phyloP scores from a whole-genome alignment of 2,888 invertebrate genomes.

The Lamellibrachia satsuma region DNA sequence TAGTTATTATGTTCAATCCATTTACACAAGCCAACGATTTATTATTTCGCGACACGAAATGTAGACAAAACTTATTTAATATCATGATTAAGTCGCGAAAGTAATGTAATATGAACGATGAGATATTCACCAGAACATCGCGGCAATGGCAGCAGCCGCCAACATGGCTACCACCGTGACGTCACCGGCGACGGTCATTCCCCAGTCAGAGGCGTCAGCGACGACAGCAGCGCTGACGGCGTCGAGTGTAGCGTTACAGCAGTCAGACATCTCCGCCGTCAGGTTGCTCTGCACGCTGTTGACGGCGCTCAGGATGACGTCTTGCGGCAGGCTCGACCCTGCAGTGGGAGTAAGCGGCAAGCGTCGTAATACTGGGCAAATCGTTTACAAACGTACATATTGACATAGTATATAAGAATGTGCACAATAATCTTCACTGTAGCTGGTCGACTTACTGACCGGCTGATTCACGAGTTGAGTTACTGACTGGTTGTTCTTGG shows the following conservation, averaged over 20 bases:
- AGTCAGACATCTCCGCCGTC: background rate
- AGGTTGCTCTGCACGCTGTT: background rate
- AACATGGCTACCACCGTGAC: background rate
- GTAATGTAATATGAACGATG: background rate
- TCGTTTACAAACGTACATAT: no score
- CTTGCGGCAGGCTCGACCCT: background rate
- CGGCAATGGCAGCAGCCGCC: background rate
- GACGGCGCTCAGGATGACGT: background rate
- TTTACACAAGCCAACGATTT: no score
- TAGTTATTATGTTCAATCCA: no score
- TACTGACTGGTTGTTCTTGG: no score
- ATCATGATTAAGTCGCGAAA: background rate
- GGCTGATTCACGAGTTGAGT: no score
- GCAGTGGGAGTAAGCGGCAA: background rate
- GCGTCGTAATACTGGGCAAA: background rate
- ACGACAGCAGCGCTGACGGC: background rate
- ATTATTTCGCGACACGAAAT: background rate
- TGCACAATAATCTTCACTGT: no score
- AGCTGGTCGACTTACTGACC: no score
- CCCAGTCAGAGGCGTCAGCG: background rate
- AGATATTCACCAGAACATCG: background rate
- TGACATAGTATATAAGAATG: no score
- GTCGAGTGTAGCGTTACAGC: background rate
- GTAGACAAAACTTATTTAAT: background rate
- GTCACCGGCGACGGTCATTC: background rate